A percentile compares a stretch with the other conserved stretches of the same genome.
These are phyloP conservation scores for Clitarchus hookeri DNA, from an alignment of 2,888 invertebrate species.

Conservation along the genomic window DNA sequence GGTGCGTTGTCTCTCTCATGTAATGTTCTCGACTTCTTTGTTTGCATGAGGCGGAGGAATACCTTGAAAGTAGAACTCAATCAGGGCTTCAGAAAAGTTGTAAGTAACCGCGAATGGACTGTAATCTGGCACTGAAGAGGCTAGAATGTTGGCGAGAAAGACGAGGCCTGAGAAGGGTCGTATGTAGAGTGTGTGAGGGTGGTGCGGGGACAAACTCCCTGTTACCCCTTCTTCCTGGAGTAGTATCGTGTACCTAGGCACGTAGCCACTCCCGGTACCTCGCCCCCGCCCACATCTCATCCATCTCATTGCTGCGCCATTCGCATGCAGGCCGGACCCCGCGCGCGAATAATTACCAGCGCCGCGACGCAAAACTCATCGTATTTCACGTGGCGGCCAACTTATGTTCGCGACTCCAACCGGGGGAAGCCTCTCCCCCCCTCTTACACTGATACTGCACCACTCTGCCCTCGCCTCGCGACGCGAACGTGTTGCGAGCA, in stretches of 20 bases:
- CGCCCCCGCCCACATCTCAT: constrained; percentile 36
- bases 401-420: constrained; percentile 30
- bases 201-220: not conserved
- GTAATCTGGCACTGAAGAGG: no score
- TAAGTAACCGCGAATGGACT: no score
- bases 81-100: no score
- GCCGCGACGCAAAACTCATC: constrained; percentile 42
- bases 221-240: not conserved
- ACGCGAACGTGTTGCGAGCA: not conserved
- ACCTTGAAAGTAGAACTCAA: no score
- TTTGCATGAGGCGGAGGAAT: no score
- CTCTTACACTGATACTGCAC: not conserved
- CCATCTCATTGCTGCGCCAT: constrained; percentile 46
- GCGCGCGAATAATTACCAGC: constrained; percentile 47
- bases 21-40: no score
- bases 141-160: no score
- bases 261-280: not conserved
- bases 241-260: not conserved
- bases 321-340: constrained; percentile 48
- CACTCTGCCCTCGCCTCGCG: not conserved
- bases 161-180: no score
- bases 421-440: not conserved
- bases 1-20: no score
- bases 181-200: not conserved
- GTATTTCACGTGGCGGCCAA: constrained; percentile 38